phyloP scores from a whole-genome alignment of 1,140 invertebrate genomes.

The Anoplolepis gracilipes region DNA sequence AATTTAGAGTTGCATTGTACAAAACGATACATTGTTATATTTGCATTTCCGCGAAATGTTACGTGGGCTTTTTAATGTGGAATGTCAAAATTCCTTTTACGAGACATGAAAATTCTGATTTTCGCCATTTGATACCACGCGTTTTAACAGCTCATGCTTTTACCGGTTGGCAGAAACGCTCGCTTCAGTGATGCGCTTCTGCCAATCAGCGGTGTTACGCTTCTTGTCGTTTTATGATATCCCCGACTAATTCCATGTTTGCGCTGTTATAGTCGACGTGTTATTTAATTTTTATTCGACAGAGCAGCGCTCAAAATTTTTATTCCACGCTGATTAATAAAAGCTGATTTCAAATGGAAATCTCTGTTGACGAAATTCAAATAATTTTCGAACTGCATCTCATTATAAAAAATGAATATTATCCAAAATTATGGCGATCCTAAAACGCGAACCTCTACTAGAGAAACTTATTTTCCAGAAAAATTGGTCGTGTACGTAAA shows the following conservation, averaged over 20 bases:
- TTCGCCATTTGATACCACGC: neutral
- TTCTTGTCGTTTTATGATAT: constrained; percentile 30
- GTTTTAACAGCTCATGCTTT: constrained; percentile 28
- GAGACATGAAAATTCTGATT: constrained; percentile 22
- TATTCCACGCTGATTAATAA: constrained; percentile 35
- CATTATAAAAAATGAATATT: constrained; percentile 52
- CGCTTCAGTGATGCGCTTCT: neutral
- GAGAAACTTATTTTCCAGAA: constrained; percentile 4
- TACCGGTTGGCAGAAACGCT: neutral
- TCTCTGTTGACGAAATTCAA: constrained; percentile 54
- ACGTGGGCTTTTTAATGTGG: constrained; percentile 28
- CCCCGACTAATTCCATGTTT: constrained; percentile 1
- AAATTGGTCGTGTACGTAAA: constrained; percentile 17
- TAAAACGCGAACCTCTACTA: constrained; percentile 4
- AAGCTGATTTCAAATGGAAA: constrained; percentile 56
- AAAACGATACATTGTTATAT: constrained; percentile 52
- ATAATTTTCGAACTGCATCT: constrained; percentile 42
- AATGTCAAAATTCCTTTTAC: constrained; percentile 24
- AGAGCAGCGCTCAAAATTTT: constrained; percentile 31
- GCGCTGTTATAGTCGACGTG: constrained; percentile 27
- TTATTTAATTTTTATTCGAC: constrained; percentile 51
- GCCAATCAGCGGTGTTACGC: constrained; percentile 21
- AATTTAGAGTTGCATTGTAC: constrained; percentile 46
- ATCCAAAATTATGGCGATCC: constrained; percentile 31
- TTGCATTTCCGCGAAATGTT: neutral